Base-by-base conservation (phyloP, 2,113 vertebrate genomes). In the Sinocyclocheilus rhinocerous region DNA sequence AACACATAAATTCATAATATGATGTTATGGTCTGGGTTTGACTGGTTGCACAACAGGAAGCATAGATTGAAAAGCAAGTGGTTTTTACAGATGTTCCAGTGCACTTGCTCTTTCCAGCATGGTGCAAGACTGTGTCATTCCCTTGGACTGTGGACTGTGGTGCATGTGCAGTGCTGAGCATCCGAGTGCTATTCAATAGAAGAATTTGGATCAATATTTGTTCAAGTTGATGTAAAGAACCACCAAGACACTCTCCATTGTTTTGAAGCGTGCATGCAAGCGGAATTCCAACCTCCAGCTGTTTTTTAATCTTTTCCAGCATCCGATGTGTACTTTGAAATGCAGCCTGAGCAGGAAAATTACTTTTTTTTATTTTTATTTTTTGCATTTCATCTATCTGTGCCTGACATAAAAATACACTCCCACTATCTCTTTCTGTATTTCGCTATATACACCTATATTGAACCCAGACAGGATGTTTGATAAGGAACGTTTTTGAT, bases 401-500 rank as follows among this genome's bases (percentile, higher is more conserved):
- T 20, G 39, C 65, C 72, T 12, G 22, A 24, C 18, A 24, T 11
- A 24, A 9, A 63, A 63, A 45, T 63, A 63, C 39, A 9, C 36
- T 50, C n/a, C 13, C 15, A 48, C 61, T 50, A 29, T 82, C 22
- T 45, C 15, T 26, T 69, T 50, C 18, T 63, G 20, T 22, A 18
- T 78, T 36, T 36, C 36, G 5, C 4, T 36, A 36, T 45, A 18
- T 3, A 42, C 7, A 82, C n/a, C 12, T 63, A 29, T 81, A 69
- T 50, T 45, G 36, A 24, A 20, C 16, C 24, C 2, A 18, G 26
- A 12, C 42, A 29, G 15, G n/a, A 50, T 52, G 16, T 82, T 82
- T 82, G 80, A 82, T 82, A 65, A 65, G 79, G 8, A 81, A 81
- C 6, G 18, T 67, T 48, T 67, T 67, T 69, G 61, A 81, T 81